A percentile compares a stretch with the other conserved stretches of the same genome.
Conservation (phyloP, 2,888 invertebrate genomes). For the Xanthia icteritia region DNA sequence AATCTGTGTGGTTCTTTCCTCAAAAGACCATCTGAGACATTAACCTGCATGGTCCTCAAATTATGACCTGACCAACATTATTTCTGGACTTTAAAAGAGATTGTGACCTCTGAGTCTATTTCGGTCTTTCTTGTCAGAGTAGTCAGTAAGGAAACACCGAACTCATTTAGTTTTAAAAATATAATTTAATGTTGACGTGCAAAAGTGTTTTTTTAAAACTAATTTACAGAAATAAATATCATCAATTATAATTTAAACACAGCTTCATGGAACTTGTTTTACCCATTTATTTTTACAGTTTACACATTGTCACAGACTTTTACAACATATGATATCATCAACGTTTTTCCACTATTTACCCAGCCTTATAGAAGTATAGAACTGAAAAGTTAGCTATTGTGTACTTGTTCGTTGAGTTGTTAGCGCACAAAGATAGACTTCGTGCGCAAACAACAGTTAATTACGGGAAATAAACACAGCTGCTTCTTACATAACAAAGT, state of each 20-base stretch:
- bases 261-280: not conserved
- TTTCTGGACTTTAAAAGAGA: too few species aligned
- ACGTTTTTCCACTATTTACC: not conserved
- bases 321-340: not conserved
- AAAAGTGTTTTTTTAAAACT: too few species aligned
- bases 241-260: too few species aligned
- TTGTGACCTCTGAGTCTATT: too few species aligned
- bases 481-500: not conserved
- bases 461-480: not conserved
- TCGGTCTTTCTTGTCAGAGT: too few species aligned
- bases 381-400: not conserved
- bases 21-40: too few species aligned
- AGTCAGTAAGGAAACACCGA: too few species aligned
- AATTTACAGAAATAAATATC: too few species aligned
- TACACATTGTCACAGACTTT: not conserved
- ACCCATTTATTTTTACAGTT: not conserved
- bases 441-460: not conserved
- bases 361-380: not conserved
- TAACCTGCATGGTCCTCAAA: too few species aligned
- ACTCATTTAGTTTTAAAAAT: not conserved
- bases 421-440: not conserved
- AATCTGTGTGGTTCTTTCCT: too few species aligned
- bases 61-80: too few species aligned
- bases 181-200: not conserved
- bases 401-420: not conserved